A percentile compares a stretch with the other conserved stretches of the same genome.
Evolutionary conservation across 2,797 vertebrate genomes (phyloP).

Genomic region (Notolabrus celidotus): DNA sequence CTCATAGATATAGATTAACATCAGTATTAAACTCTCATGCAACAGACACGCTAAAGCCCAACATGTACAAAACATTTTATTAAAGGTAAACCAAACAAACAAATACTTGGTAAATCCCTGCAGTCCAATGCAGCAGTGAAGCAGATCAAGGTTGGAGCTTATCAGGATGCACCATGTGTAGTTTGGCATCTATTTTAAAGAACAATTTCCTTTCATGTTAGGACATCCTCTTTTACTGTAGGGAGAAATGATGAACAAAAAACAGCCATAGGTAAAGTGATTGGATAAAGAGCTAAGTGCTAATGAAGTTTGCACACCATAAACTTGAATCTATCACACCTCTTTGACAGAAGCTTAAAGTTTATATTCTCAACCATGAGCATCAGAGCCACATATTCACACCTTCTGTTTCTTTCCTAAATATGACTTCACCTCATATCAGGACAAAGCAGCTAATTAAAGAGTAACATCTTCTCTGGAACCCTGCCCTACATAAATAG

Average conservation of each 20-base stretch:
- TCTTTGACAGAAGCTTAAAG: not conserved
- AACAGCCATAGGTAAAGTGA: not conserved
- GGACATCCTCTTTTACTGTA: too few relatives aligned
- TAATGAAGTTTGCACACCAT: not conserved
- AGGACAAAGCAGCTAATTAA: conserved; percentile 8
- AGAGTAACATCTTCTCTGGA: conserved; percentile 11
- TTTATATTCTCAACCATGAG: not conserved
- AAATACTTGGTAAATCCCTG: conserved; percentile 12
- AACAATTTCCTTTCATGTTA: not conserved
- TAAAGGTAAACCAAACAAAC: not conserved
- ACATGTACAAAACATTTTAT: conserved; percentile 12
- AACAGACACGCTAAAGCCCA: conserved; percentile 11
- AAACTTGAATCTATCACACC: too few relatives aligned
- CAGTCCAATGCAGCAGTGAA: conserved; percentile 6
- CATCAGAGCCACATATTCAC: not conserved
- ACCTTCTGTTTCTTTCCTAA: not conserved
- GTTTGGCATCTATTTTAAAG: conserved; percentile 3
- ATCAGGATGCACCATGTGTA: not conserved
- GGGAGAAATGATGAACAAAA: too few relatives aligned
- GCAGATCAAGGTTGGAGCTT: conserved; percentile 17
- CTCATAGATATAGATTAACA: too few relatives aligned
- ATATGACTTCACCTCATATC: conserved; percentile 7
- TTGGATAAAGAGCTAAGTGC: conserved; percentile 1
- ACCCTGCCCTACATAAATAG: not conserved
- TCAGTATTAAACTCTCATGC: conserved; percentile 4